Evolutionary conservation across 2,113 vertebrate species (phyloP).

Genomic region (Sylvietta virens): DNA sequence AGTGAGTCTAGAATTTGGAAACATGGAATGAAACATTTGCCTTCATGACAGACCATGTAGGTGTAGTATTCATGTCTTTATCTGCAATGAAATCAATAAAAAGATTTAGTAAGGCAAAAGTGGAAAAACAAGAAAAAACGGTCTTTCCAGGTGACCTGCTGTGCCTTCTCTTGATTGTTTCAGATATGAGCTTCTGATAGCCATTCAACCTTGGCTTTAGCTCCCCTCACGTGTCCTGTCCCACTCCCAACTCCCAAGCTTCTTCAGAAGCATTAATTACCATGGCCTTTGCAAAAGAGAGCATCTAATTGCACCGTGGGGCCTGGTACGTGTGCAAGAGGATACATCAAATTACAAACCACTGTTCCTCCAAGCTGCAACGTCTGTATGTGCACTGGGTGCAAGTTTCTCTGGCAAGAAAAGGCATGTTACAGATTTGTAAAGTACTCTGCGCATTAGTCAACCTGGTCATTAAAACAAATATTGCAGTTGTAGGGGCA

Average conservation of each 20-base stretch:
- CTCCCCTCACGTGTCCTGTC: neutral
- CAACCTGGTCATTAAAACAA: neutral
- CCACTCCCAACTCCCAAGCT: neutral
- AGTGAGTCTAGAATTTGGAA: neutral
- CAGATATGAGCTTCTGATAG: neutral
- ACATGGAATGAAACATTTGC: neutral
- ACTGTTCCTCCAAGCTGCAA: neutral
- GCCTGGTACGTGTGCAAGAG: neutral
- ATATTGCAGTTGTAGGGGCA: neutral
- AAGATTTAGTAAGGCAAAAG: neutral
- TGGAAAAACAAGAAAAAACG: conserved; percentile 13
- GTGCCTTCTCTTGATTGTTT: neutral
- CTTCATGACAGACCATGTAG: neutral
- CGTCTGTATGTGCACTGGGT: neutral
- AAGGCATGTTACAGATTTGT: neutral
- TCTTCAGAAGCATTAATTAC: neutral
- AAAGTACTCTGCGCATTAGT: neutral
- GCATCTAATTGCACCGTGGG: conserved; percentile 1
- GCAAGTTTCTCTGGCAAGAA: neutral
- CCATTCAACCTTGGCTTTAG: neutral
- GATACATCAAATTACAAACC: neutral
- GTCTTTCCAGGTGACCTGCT: neutral
- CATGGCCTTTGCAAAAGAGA: neutral
- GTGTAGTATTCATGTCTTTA: neutral
- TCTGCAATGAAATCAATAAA: conserved; percentile 19